phyloP scores from a whole-genome alignment of 53 echinoderm and acorn worm species.

The Holothuria scabra region DNA sequence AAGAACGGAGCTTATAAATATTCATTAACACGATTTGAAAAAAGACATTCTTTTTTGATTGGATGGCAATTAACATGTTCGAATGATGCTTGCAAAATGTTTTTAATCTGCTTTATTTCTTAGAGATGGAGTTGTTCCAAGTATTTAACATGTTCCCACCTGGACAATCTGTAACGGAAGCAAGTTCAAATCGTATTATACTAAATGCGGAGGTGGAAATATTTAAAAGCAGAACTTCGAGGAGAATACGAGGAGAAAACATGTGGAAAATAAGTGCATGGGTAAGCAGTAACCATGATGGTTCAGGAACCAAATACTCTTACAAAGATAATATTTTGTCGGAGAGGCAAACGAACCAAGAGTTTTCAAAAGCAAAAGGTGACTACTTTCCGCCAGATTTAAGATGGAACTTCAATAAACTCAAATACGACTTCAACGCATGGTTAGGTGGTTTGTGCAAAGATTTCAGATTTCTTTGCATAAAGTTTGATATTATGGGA shows the following conservation, averaged over 20 bases:
- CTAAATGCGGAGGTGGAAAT: neutral
- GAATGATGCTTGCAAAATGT: neutral
- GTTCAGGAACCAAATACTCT: slow-evolving; percentile 15
- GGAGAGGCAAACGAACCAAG: neutral
- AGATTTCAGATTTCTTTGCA: slow-evolving; percentile 26
- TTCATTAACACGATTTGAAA: too few relatives aligned
- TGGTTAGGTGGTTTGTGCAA: neutral
- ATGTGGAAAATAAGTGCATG: slow-evolving; percentile 36
- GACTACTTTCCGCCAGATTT: neutral
- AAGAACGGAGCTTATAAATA: too few relatives aligned
- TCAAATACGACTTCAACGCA: neutral
- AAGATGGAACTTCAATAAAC: slow-evolving; percentile 17
- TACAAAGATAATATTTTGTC: slow-evolving; percentile 10
- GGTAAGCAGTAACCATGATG: slow-evolving; percentile 43
- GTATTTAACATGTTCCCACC: neutral
- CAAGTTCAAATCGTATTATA: neutral
- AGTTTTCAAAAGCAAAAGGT: neutral
- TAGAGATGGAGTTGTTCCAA: slow-evolving; percentile 4
- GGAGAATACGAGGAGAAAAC: slow-evolving; percentile 18
- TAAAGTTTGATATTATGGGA: slow-evolving; percentile 23
- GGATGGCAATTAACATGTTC: too few relatives aligned
- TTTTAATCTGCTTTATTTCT: neutral
- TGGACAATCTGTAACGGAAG: neutral
- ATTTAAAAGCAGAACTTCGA: slow-evolving; percentile 1
- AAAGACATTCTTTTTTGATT: too few relatives aligned